Percentiles rank a stretch among this genome's conserved stretches.
Conservation (phyloP, 2,888 invertebrate genomes). For the Gandaritis pyraliata region DNA sequence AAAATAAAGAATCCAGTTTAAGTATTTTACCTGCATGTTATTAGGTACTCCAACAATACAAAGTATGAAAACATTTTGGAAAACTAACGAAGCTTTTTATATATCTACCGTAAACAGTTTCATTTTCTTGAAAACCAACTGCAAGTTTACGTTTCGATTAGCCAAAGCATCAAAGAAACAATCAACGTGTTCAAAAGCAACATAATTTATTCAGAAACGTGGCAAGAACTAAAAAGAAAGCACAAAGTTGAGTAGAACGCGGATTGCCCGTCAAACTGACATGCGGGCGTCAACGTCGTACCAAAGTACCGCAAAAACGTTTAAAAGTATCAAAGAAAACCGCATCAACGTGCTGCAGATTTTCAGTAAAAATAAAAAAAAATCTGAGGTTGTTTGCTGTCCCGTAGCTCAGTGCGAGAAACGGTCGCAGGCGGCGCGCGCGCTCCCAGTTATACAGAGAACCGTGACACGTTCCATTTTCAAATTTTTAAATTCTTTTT, state of each 20-base stretch:
- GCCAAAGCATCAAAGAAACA: constrained; percentile 14
- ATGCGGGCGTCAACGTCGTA: constrained; percentile 52
- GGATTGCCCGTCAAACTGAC: constrained; percentile 18
- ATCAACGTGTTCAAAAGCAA: constrained; percentile 10
- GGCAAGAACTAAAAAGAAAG: constrained; percentile 15
- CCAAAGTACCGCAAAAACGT: constrained; percentile 47
- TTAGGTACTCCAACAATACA: background rate
- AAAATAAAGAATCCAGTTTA: background rate
- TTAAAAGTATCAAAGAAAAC: constrained; percentile 58
- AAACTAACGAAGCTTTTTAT: no score
- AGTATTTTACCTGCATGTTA: background rate
- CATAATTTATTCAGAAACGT: constrained; percentile 13
- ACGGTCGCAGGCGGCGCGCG: constrained; percentile 73
- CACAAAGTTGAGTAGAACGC: constrained; percentile 8
- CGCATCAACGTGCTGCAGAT: constrained; percentile 67
- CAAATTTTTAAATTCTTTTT: constrained; percentile 41
- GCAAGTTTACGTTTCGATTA: background rate
- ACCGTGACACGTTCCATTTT: constrained; percentile 48
- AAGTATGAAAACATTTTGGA: no score
- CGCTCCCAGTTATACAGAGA: constrained; percentile 56
- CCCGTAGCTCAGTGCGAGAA: constrained; percentile 75
- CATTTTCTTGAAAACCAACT: no score
- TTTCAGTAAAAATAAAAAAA: constrained; percentile 73
- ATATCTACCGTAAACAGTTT: no score
- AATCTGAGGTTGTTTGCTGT: constrained; percentile 65